Percentiles rank a stretch among this genome's conserved stretches.
Conservation (phyloP, 2,113 vertebrate species). For the Urocitellus parryii region DNA sequence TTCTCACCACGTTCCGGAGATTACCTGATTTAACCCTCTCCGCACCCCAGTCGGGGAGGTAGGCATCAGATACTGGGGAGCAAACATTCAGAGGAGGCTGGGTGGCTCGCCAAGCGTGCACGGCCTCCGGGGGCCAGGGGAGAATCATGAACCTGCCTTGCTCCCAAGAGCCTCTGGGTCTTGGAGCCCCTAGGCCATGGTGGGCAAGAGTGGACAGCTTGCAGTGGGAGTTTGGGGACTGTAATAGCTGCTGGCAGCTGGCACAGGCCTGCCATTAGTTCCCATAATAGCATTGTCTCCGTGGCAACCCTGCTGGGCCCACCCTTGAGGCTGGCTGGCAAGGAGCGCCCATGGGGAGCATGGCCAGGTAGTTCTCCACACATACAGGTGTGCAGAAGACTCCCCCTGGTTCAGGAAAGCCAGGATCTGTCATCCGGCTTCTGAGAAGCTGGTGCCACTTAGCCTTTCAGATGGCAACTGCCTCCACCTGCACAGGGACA, state of each 20-base stretch:
- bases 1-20: not conserved
- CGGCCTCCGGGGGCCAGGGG: not conserved
- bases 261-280: not conserved
- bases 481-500: not conserved
- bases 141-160: accelerated
- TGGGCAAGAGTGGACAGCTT: not conserved
- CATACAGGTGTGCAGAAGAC: not conserved
- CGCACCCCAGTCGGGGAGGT: accelerated
- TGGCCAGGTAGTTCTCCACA: not conserved
- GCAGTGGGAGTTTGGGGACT: not conserved
- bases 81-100: not conserved
- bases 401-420: not conserved
- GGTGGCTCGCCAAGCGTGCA: not conserved
- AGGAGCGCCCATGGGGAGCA: not conserved
- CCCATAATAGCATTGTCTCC: not conserved
- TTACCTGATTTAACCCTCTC: not conserved
- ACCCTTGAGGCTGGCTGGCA: not conserved
- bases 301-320: not conserved
- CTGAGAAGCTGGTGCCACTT: not conserved
- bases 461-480: not conserved
- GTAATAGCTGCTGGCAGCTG: not conserved
- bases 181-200: not conserved
- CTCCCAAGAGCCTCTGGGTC: not conserved
- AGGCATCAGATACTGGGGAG: accelerated
- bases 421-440: accelerated